Conservation (phyloP, 2,113 vertebrate genomes). For the Mus pahari region DNA sequence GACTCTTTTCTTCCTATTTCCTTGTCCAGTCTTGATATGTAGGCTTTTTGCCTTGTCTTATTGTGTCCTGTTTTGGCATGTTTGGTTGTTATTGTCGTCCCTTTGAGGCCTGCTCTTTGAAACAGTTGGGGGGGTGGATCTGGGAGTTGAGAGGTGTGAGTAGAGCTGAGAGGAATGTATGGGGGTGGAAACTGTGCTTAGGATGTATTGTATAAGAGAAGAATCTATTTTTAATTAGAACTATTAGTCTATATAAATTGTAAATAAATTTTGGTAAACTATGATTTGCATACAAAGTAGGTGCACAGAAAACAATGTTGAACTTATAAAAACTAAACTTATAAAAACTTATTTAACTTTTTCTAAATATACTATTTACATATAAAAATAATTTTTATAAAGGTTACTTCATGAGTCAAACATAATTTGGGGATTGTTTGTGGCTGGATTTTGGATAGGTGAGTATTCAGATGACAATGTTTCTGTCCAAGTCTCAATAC, state of each 20-base stretch:
- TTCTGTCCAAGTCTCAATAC: background rate
- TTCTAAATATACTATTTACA: background rate
- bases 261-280: background rate
- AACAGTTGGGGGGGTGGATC: background rate
- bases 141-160: background rate
- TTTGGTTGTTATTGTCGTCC: background rate
- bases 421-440: background rate
- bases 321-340: constrained; percentile 1
- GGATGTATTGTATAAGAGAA: background rate
- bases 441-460: background rate
- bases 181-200: background rate
- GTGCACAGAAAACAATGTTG: background rate
- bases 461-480: background rate
- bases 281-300: background rate
- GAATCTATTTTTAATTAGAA: background rate
- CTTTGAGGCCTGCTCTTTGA: background rate
- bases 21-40: background rate
- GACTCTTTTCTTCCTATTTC: background rate
- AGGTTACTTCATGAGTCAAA: background rate
- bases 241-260: background rate
- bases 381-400: background rate
- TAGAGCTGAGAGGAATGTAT: background rate
- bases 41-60: background rate
- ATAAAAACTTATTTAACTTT: constrained; percentile 2
- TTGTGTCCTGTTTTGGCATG: background rate